Base-by-base conservation (phyloP, 2,888 invertebrate genomes). In the Campaea margaritaria region DNA sequence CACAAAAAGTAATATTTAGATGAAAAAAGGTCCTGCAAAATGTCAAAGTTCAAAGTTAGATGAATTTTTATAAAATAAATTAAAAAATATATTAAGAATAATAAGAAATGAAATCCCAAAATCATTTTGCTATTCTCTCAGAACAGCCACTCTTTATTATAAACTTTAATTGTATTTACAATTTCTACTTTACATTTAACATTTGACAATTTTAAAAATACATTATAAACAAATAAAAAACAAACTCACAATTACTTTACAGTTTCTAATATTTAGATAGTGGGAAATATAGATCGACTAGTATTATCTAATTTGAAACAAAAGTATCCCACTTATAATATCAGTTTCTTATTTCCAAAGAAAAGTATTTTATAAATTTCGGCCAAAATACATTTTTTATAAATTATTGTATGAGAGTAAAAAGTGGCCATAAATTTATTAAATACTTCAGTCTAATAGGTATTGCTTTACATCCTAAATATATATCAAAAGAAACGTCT, bases 141-240 rank as follows among this genome's bases (percentile, higher is more conserved):
- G 92, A 88, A 90, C 82, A 82, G 74, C 85, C 86, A 82, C 85
- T 84, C 82, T 91, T 92, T 92, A 92, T 92, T 89, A 92, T 91
- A 92, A 92, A 91, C 92, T 91, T 92, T 92, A 91, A 91, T 86
- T 90, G 79, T 91, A 91, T 91, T 87, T 92, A 91, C 91, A 92
- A 87, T 90, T 91, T 89, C 92, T 92, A 92, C 92, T 91, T 91
- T 91, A 91, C 91, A 91, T 89, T 81, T 89, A 89, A 86, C 88
- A 89, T 87, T 87, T 78, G 83, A 87, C 90, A 91, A 91, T 89
- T 88, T 85, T 90, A 88, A 90, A 91, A 91, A 91, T 91, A 92
- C 91, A 91, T 87, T 89, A 85, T 89, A 91, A 90, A 89, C 84
- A 87, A 88, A 83, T 79, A 79, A 85, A 91, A 89, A 90, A 85